Evolutionary conservation across 2,888 invertebrate species (phyloP).

Genomic region (Nemurella pictetii): DNA sequence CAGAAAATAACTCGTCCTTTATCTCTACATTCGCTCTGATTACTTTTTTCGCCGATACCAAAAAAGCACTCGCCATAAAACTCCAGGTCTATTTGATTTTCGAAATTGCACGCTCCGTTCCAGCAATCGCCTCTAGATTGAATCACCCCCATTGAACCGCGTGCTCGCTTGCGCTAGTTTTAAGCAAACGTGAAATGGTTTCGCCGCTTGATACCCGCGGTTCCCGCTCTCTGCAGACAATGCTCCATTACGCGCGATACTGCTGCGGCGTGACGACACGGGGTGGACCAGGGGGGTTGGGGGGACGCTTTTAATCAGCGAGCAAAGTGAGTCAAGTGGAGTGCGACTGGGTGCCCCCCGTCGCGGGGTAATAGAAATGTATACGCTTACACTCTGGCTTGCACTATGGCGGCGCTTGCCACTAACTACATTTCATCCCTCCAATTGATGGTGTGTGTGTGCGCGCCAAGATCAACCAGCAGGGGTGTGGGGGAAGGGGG

Average conservation of each 20-base stretch:
- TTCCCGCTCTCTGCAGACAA: neutral
- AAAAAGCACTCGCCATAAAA: neutral
- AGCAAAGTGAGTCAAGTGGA: constrained; percentile 35
- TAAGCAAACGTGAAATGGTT: neutral
- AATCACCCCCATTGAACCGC: neutral
- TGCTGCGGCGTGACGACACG: neutral
- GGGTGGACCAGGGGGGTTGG: neutral
- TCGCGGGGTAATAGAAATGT: constrained; percentile 38
- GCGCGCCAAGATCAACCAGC: no score
- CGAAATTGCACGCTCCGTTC: neutral
- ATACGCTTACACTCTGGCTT: no score
- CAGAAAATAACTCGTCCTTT: neutral
- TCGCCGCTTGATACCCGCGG: neutral
- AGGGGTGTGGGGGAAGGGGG: no score
- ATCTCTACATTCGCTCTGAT: neutral
- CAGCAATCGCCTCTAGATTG: neutral
- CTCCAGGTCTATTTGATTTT: neutral
- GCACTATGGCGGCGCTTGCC: neutral
- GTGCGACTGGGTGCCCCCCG: constrained; percentile 25
- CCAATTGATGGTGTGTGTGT: constrained; percentile 21
- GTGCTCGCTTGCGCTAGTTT: neutral
- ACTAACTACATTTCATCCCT: constrained; percentile 31
- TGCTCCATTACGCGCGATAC: neutral
- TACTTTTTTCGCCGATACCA: neutral
- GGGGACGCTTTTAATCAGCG: constrained; percentile 38